These are phyloP conservation scores for Oreamnos americanus DNA, from an alignment of 2,113 vertebrate species.

Conservation along the genomic window DNA sequence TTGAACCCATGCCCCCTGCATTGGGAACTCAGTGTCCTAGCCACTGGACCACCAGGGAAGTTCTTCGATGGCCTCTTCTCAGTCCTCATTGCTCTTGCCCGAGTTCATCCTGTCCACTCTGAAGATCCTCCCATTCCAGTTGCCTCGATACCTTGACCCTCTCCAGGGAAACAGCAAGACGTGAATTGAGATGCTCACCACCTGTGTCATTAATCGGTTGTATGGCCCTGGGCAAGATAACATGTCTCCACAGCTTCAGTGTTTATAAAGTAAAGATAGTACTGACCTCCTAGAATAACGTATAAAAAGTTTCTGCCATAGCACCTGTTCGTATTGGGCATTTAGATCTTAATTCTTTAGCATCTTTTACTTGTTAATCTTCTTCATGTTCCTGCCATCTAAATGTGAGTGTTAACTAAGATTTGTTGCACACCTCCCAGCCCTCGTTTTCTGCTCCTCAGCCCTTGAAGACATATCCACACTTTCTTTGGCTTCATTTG, in stretches of 20 bases:
- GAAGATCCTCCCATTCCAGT: not conserved
- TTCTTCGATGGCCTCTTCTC: not conserved
- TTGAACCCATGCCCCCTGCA: not conserved
- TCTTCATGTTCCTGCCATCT: not conserved
- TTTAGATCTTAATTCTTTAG: not conserved
- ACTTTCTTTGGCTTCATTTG: not conserved
- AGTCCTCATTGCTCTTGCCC: not conserved
- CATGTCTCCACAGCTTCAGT: not conserved
- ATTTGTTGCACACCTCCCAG: not conserved
- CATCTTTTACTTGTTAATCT: not conserved
- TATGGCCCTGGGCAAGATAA: not conserved
- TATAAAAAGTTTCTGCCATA: not conserved
- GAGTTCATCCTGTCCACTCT: not conserved
- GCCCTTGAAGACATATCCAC: not conserved
- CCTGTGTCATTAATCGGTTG: not conserved
- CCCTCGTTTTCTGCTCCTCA: not conserved
- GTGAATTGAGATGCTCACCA: not conserved
- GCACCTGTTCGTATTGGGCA: not conserved
- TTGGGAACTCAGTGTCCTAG: not conserved
- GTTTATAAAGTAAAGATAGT: not conserved
- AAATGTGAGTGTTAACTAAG: not conserved
- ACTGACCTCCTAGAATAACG: not conserved
- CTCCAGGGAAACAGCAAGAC: not conserved
- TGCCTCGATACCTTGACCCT: not conserved
- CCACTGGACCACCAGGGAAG: not conserved